A percentile compares a stretch with the other conserved stretches of the same genome.
Conservation (phyloP, 2,888 invertebrate genomes). For the Lasius platythorax region DNA sequence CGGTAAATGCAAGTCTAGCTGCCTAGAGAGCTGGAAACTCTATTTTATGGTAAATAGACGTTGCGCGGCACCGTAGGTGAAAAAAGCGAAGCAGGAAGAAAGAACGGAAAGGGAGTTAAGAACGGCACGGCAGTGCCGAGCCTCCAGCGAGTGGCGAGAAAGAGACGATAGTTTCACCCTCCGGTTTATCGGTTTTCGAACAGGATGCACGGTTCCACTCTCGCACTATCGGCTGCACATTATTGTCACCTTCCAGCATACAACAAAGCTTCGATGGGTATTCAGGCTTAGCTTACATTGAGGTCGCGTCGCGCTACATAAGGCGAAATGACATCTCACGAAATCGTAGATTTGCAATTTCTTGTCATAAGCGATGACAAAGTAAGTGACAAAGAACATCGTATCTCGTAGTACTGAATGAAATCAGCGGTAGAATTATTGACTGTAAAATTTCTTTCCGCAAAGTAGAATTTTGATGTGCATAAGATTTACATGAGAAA, state of each 20-base stretch:
- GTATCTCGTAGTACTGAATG: not conserved
- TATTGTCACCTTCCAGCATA: constrained; percentile 52
- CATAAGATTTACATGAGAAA: not conserved
- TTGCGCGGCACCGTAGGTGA: constrained; percentile 57
- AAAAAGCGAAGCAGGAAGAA: constrained; percentile 41
- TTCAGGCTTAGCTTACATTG: constrained; percentile 16
- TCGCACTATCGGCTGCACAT: constrained; percentile 56
- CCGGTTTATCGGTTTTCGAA: constrained; percentile 73
- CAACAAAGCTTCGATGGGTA: constrained; percentile 23
- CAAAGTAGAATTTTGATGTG: constrained; percentile 1
- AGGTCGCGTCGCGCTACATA: not conserved
- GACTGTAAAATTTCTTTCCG: not conserved
- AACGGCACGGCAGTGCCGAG: constrained; percentile 57
- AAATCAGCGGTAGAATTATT: not conserved
- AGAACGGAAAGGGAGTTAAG: constrained; percentile 56
- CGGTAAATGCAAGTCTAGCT: constrained; percentile 57
- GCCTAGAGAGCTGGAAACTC: constrained; percentile 73
- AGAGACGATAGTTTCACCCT: constrained; percentile 61
- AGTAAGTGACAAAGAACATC: not conserved
- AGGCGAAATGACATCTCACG: constrained; percentile 17
- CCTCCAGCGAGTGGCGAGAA: constrained; percentile 40
- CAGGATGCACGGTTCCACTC: constrained; percentile 43
- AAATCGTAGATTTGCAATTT: constrained; percentile 16
- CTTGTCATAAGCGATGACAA: not conserved
- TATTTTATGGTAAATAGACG: constrained; percentile 78